phyloP scores from a whole-genome alignment of 2,113 vertebrate genomes.

The Caranx ignobilis region DNA sequence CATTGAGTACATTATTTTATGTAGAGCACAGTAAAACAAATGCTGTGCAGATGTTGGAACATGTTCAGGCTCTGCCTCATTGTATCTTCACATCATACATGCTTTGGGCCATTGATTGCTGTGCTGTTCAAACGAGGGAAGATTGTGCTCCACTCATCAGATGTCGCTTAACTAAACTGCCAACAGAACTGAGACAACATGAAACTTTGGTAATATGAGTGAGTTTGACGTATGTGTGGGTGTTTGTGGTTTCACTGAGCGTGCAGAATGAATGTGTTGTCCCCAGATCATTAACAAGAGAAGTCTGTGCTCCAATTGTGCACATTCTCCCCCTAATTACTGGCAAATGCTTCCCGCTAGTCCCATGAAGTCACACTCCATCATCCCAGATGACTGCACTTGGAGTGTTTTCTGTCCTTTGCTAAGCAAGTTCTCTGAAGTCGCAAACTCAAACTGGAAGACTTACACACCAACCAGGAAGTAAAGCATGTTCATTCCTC shows the following conservation, averaged over 20 bases:
- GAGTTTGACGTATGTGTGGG: constrained; percentile 32
- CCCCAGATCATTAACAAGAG: constrained; percentile 73
- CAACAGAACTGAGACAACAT: background rate
- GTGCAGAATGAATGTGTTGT: constrained; percentile 38
- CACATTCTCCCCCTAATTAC: constrained; percentile 74
- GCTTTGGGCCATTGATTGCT: constrained; percentile 15
- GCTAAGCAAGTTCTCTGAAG: constrained; percentile 40
- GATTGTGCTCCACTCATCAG: constrained; percentile 1
- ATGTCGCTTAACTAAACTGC: constrained; percentile 6
- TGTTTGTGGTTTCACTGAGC: constrained; percentile 33
- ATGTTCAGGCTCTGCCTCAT: constrained; percentile 5
- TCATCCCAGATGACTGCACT: constrained; percentile 66
- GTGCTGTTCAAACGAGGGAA: background rate
- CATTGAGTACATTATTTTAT: background rate
- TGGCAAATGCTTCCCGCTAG: constrained; percentile 71
- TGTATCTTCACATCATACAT: background rate
- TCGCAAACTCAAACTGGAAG: constrained; percentile 40
- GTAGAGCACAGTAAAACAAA: constrained; percentile 1
- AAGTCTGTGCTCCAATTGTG: constrained; percentile 52
- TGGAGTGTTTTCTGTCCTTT: constrained; percentile 53
- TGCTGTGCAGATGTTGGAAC: constrained; percentile 4
- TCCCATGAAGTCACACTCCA: constrained; percentile 67
- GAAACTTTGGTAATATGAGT: constrained; percentile 11
- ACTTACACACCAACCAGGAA: background rate
- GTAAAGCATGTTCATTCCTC: constrained; percentile 5